Percentiles rank a stretch among this genome's conserved stretches.
Evolutionary conservation across 2,888 invertebrate species (phyloP).

Genomic region (Achlya flavicornis): DNA sequence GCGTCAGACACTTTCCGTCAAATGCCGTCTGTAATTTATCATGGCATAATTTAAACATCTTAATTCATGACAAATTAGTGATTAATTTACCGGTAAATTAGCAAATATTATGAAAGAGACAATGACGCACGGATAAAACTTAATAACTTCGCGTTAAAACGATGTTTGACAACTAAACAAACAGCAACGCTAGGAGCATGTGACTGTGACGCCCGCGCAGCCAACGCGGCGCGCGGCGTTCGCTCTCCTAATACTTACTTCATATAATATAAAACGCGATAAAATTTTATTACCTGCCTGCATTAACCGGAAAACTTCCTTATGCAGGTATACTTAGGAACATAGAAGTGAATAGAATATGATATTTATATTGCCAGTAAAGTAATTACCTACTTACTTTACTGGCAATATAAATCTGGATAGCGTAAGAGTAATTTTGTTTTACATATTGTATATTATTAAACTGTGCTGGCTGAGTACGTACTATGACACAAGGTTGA

Average conservation of each 20-base stretch:
- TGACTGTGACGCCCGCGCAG: conserved; percentile 15
- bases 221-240: background rate
- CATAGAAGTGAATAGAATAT: background rate
- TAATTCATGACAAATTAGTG: conserved; percentile 73
- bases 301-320: conserved; percentile 10
- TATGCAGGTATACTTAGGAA: background rate
- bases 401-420: background rate
- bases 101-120: conserved; percentile 53
- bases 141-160: conserved; percentile 29
- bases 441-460: background rate
- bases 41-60: conserved; percentile 60
- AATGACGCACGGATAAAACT: conserved; percentile 60
- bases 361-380: no score
- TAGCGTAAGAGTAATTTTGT: background rate
- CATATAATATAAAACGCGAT: conserved; percentile 7
- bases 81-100: conserved; percentile 60
- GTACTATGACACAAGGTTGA: no score
- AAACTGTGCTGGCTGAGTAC: background rate
- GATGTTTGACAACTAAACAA: conserved; percentile 40
- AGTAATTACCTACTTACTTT: background rate
- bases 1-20: background rate
- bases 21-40: conserved; percentile 45
- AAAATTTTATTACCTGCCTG: conserved; percentile 6
- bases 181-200: conserved; percentile 36
- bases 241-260: background rate